Conservation (phyloP, 2,888 invertebrate genomes). For the Auanema freiburgensis region DNA sequence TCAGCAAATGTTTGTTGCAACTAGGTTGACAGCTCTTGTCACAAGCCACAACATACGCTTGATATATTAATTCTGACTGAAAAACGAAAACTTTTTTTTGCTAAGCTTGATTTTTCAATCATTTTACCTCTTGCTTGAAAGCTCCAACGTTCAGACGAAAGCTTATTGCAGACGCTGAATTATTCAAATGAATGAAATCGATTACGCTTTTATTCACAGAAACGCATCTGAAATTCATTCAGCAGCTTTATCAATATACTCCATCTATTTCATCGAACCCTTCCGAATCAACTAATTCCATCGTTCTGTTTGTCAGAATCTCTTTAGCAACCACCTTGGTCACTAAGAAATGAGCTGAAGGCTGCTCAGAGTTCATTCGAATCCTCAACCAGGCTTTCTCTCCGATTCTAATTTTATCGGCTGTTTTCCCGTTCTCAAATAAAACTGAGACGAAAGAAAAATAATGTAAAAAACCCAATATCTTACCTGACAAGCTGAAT, state of each 20-base stretch:
- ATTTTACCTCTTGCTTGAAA: conserved; percentile 11
- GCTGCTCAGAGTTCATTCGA: too few relatives aligned
- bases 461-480: too few relatives aligned
- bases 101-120: too few relatives aligned
- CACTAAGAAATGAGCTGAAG: too few relatives aligned
- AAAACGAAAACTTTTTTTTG: not conserved
- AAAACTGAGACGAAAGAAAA: not conserved
- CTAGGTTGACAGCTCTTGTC: conserved; percentile 15
- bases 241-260: too few relatives aligned
- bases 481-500: conserved; percentile 4
- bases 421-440: not conserved
- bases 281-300: conserved; percentile 10
- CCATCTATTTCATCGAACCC: too few relatives aligned
- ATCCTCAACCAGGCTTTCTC: conserved; percentile 1
- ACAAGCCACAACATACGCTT: conserved; percentile 19
- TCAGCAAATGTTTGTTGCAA: conserved; percentile 13
- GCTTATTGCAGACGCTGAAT: not conserved
- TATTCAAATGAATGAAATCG: too few relatives aligned
- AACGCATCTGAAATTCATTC: conserved; percentile 11
- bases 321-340: not conserved
- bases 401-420: not conserved
- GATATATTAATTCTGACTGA: conserved; percentile 20
- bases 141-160: conserved; percentile 14
- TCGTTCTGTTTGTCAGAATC: conserved; percentile 1
- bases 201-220: too few relatives aligned